A percentile compares a stretch with the other conserved stretches of the same genome.
These are phyloP conservation scores for Caenorhabditis inopinata DNA, from an alignment of 1,140 invertebrate genomes.

Conservation along the genomic window DNA sequence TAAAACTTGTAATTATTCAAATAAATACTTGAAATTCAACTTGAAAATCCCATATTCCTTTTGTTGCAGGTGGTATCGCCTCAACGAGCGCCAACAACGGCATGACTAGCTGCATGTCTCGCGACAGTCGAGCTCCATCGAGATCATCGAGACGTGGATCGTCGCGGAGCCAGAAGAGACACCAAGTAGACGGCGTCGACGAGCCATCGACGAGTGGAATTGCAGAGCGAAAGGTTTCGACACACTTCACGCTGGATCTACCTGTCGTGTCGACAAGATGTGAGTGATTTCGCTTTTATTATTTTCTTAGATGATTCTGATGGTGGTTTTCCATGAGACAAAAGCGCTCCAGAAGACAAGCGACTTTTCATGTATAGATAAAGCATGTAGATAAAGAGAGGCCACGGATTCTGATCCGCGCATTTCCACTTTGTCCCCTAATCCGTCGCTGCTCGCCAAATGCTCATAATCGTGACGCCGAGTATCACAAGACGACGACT, in stretches of 20 bases:
- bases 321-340: no score
- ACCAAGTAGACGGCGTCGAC: background rate
- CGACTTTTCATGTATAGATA: no score
- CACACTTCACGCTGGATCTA: background rate
- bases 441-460: no score
- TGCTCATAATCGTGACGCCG: no score
- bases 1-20: no score
- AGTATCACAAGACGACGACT: no score
- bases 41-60: no score
- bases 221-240: background rate
- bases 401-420: no score
- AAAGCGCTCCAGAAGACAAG: no score
- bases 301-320: background rate
- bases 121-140: background rate
- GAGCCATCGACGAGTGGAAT: constrained; percentile 15
- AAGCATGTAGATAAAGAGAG: no score
- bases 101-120: background rate
- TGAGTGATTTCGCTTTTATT: background rate
- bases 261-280: constrained; percentile 1
- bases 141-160: background rate
- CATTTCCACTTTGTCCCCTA: no score
- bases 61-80: background rate
- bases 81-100: constrained; percentile 20
- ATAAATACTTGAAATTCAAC: no score
- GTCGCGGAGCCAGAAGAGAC: background rate